These are phyloP conservation scores for Arothron firmamentum DNA, from an alignment of 2,113 vertebrate species.

Conservation along the genomic window DNA sequence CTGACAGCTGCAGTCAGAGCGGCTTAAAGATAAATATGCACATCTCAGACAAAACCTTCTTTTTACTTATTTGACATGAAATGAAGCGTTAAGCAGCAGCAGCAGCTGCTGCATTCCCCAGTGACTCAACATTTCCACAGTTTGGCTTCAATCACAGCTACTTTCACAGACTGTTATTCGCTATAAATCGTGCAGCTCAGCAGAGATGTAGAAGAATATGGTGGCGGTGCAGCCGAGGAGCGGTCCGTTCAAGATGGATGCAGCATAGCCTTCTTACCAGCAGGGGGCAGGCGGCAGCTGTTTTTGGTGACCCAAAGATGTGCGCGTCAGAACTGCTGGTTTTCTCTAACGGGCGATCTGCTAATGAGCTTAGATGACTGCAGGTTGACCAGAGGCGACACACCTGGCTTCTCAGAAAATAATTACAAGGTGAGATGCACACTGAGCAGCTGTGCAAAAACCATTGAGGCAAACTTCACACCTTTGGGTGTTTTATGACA, in stretches of 20 bases:
- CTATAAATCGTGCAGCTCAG: conserved; percentile 18
- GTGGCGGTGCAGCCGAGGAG: not conserved
- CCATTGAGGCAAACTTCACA: conserved; percentile 34
- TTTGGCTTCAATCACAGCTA: conserved; percentile 10
- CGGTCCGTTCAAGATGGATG: conserved; percentile 18
- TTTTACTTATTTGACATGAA: conserved; percentile 39
- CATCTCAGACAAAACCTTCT: conserved; percentile 24
- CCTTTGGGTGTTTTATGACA: conserved; percentile 38
- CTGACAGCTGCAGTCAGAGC: conserved; percentile 3
- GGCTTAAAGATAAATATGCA: conserved; percentile 27
- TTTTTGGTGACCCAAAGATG: conserved; percentile 15
- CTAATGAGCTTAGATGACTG: conserved; percentile 8
- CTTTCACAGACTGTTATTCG: conserved; percentile 19
- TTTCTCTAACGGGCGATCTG: conserved; percentile 13
- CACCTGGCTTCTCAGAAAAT: conserved; percentile 37
- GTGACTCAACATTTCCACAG: conserved; percentile 44
- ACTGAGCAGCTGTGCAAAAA: conserved; percentile 40
- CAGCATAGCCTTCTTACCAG: conserved; percentile 46
- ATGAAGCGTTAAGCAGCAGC: conserved; percentile 40
- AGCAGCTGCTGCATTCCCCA: conserved; percentile 11
- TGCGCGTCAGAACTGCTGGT: conserved; percentile 1
- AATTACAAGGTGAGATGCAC: conserved; percentile 38
- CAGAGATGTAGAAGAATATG: conserved; percentile 24
- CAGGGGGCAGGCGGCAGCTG: conserved; percentile 62
- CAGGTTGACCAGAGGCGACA: conserved; percentile 27